Conservation (phyloP, 2,888 invertebrate species). For the Dynastes maya region DNA sequence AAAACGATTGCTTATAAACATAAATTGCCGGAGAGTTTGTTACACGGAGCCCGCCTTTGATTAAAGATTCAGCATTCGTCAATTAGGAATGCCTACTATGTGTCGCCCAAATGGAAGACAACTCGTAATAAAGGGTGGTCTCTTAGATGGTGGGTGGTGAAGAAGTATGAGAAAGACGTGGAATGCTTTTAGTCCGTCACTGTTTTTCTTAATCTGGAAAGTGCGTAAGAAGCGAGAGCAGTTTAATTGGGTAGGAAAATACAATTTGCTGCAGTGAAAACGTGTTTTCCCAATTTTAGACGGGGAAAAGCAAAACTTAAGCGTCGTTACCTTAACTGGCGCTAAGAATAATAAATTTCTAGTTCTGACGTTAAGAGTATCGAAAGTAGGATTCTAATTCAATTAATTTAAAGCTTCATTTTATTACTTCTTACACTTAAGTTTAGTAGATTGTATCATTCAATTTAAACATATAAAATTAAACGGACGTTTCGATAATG, state of each 20-base stretch:
- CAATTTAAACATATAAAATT: no score
- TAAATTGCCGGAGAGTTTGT: constrained; percentile 30
- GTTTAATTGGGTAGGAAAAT: constrained; percentile 11
- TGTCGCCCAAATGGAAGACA: constrained; percentile 1
- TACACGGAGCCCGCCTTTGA: neutral
- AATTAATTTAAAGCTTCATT: no score
- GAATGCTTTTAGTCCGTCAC: constrained; percentile 12
- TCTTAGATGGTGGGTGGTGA: neutral
- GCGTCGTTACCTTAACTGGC: no score
- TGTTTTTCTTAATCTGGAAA: constrained; percentile 3
- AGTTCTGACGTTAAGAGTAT: no score
- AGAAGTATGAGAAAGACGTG: neutral
- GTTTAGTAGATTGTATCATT: no score
- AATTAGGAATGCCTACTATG: constrained; percentile 23
- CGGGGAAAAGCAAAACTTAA: neutral
- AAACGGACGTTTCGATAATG: no score
- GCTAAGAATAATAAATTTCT: no score
- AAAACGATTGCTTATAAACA: constrained; percentile 44
- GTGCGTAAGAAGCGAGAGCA: constrained; percentile 1
- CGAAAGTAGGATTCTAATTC: no score
- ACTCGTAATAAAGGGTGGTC: neutral
- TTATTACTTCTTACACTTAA: no score
- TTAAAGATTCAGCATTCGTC: constrained; percentile 41
- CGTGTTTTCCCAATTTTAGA: neutral
- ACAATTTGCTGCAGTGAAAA: neutral